These are phyloP conservation scores for Lytechinus variegatus DNA, from an alignment of 35 echinoderm and acorn worm genomes.

Conservation along the genomic window DNA sequence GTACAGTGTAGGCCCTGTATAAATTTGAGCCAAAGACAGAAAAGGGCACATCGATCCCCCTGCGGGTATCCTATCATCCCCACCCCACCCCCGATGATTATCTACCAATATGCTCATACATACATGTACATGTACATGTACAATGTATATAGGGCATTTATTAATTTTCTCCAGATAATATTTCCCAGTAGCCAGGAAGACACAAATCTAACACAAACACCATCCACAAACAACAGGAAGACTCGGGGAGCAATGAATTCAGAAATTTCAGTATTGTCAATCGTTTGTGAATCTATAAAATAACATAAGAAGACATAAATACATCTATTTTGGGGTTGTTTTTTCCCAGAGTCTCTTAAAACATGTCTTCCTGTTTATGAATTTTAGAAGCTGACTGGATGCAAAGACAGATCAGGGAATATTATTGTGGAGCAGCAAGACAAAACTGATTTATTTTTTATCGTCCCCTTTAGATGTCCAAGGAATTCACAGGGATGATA, in stretches of 20 bases:
- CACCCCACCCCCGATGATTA: no score
- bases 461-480: background rate
- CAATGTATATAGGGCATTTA: no score
- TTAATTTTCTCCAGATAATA: no score
- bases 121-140: no score
- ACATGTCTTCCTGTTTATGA: slow-evolving; percentile 11
- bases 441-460: slow-evolving; percentile 1
- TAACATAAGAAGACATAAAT: background rate
- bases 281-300: background rate
- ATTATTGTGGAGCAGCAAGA: background rate
- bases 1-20: no score
- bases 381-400: background rate
- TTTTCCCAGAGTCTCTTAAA: slow-evolving; percentile 8
- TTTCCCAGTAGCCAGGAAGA: background rate
- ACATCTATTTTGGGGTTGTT: slow-evolving; percentile 12
- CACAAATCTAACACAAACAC: background rate
- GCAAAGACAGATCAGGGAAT: background rate
- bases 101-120: no score
- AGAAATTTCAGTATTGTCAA: background rate
- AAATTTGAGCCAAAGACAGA: no score
- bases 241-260: background rate
- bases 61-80: no score
- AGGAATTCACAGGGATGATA: background rate
- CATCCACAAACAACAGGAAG: background rate
- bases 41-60: no score